Evolutionary conservation across 2,888 invertebrate species (phyloP).

Genomic region (Cryptus armator): DNA sequence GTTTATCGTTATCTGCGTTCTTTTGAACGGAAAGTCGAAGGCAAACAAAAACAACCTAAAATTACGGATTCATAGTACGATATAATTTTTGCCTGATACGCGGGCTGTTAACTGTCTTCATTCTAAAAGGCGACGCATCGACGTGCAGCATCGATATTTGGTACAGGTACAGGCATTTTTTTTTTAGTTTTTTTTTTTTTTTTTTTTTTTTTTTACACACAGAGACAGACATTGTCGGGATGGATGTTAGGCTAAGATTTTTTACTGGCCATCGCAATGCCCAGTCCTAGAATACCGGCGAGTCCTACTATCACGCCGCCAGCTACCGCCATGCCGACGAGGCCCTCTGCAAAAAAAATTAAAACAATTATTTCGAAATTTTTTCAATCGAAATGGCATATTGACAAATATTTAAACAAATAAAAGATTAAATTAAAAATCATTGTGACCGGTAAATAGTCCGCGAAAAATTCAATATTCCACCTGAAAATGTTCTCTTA

Average conservation of each 20-base stretch:
- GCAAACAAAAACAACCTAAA: slow-evolving; percentile 19
- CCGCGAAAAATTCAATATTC: no score
- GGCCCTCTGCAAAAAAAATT: slow-evolving; percentile 89
- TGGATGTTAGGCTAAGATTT: slow-evolving; percentile 68
- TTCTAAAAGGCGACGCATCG: slow-evolving; percentile 51
- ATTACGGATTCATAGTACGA: slow-evolving; percentile 33
- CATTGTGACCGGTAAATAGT: no score
- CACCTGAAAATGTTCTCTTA: no score
- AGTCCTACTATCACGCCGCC: slow-evolving; percentile 95
- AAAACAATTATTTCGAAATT: slow-evolving; percentile 55
- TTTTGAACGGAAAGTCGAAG: slow-evolving; percentile 6
- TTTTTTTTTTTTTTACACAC: slow-evolving; percentile 37
- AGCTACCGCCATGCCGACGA: slow-evolving; percentile 95
- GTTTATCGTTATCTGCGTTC: slow-evolving; percentile 14
- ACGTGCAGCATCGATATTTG: slow-evolving; percentile 64
- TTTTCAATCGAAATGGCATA: not conserved
- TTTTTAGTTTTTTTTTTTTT: slow-evolving; percentile 26
- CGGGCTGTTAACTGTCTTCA: slow-evolving; percentile 36
- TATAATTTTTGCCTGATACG: slow-evolving; percentile 50
- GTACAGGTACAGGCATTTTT: slow-evolving; percentile 67
- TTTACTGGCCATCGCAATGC: slow-evolving; percentile 90
- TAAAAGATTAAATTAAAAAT: no score
- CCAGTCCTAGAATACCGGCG: slow-evolving; percentile 93
- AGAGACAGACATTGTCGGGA: slow-evolving; percentile 16
- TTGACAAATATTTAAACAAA: slow-evolving; percentile 62